Conservation (phyloP, 1,140 invertebrate genomes). For the Diplogasteroides magnus region DNA sequence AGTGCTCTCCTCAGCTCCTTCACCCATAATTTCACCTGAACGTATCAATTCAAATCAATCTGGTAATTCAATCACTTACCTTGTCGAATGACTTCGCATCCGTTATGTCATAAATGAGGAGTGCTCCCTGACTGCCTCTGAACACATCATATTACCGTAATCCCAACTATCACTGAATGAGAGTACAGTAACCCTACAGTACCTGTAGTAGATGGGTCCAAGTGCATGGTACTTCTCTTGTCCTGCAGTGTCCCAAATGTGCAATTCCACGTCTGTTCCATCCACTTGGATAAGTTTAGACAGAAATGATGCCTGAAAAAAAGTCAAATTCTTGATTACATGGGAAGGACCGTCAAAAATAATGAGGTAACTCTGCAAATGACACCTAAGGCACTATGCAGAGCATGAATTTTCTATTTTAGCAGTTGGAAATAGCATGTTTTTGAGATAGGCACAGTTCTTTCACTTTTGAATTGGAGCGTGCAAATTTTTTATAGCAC, state of each 20-base stretch:
- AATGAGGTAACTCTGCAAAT: no score
- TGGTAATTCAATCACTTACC: slow-evolving; percentile 60
- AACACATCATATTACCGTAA: slow-evolving; percentile 9
- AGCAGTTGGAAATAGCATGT: no score
- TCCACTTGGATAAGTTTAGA: slow-evolving; percentile 90
- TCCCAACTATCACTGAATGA: neutral
- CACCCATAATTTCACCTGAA: slow-evolving; percentile 92
- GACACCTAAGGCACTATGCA: no score
- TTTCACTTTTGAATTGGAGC: no score
- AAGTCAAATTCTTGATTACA: no score
- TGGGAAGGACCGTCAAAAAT: no score
- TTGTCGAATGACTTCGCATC: slow-evolving; percentile 94
- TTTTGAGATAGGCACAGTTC: no score
- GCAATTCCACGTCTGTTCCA: slow-evolving; percentile 79
- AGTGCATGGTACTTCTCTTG: slow-evolving; percentile 91
- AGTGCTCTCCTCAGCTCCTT: slow-evolving; percentile 94
- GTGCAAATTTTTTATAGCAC: no score
- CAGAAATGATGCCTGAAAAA: slow-evolving; percentile 87
- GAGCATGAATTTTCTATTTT: no score
- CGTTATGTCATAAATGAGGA: slow-evolving; percentile 96
- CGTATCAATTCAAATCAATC: slow-evolving; percentile 8
- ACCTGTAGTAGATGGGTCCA: slow-evolving; percentile 84
- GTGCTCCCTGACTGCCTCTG: slow-evolving; percentile 89
- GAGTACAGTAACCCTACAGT: neutral
- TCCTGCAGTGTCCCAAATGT: slow-evolving; percentile 96